Percentiles rank a stretch among this genome's conserved stretches.
phyloP scores from a whole-genome alignment of 1,140 invertebrate species.

The Pseudachorutes palmiensis region DNA sequence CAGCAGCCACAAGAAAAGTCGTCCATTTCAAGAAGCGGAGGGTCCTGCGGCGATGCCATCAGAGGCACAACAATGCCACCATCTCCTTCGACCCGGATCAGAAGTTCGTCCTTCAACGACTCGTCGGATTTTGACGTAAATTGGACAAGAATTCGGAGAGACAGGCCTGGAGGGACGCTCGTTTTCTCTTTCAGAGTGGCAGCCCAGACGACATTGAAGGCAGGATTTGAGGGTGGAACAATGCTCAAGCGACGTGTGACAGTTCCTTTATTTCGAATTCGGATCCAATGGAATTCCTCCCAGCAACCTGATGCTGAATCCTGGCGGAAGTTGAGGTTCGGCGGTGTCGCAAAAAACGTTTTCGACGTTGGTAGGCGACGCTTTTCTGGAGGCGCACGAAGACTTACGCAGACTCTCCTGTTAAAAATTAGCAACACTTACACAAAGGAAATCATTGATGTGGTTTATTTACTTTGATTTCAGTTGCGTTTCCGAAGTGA shows the following conservation, averaged over 20 bases:
- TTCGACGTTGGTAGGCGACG: not conserved
- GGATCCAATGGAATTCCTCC: slow-evolving; percentile 3
- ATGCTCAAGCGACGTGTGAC: slow-evolving; percentile 23
- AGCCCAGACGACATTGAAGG: slow-evolving; percentile 21
- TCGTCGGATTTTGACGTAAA: slow-evolving; percentile 17
- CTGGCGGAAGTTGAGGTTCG: not conserved
- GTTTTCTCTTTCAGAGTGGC: slow-evolving; percentile 22
- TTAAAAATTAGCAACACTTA: not conserved
- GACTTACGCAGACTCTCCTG: not conserved
- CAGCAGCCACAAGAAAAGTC: slow-evolving; percentile 32
- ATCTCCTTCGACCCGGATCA: slow-evolving; percentile 27
- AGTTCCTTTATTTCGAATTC: slow-evolving; percentile 20
- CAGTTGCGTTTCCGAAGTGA: not conserved
- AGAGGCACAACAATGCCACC: slow-evolving; percentile 30
- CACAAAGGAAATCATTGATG: not conserved
- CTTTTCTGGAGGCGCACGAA: not conserved
- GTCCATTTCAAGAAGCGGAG: slow-evolving; percentile 27
- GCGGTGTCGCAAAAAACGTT: not conserved
- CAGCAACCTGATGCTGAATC: not conserved
- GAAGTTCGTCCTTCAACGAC: slow-evolving; percentile 20
- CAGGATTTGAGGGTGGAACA: slow-evolving; percentile 19
- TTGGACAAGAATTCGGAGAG: slow-evolving; percentile 3
- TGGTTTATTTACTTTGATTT: not conserved
- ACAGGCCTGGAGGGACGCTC: slow-evolving; percentile 23
- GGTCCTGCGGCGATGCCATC: slow-evolving; percentile 2